Evolutionary conservation across 2,888 invertebrate genomes (phyloP).

Genomic region (Empis livida): DNA sequence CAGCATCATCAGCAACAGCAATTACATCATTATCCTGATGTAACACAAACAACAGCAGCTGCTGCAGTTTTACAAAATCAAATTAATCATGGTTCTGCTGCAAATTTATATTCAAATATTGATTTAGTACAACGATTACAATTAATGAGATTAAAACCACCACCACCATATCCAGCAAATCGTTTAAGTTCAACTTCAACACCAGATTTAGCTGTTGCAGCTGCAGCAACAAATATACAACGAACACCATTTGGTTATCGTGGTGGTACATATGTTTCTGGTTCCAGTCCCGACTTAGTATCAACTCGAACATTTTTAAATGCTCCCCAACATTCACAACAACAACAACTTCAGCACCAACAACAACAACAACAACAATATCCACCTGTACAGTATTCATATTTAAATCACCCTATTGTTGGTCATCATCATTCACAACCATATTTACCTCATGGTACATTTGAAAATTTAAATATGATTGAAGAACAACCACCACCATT

Average conservation of each 20-base stretch:
- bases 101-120: slow-evolving; percentile 21
- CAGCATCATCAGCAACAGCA: slow-evolving; percentile 14
- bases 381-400: slow-evolving; percentile 1
- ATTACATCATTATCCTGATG: slow-evolving; percentile 46
- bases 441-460: slow-evolving; percentile 50
- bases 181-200: slow-evolving; percentile 71
- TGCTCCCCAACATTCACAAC: not conserved
- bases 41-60: slow-evolving; percentile 39
- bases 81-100: slow-evolving; percentile 1
- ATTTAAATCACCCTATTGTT: slow-evolving; percentile 20
- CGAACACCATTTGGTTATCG: slow-evolving; percentile 35
- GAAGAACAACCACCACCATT: slow-evolving; percentile 34
- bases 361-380: not conserved
- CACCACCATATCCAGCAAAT: slow-evolving; percentile 71
- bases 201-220: slow-evolving; percentile 66
- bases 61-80: not conserved
- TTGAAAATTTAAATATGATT: slow-evolving; percentile 54
- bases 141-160: slow-evolving; percentile 49
- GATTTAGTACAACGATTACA: slow-evolving; percentile 32
- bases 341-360: not conserved
- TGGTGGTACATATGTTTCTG: slow-evolving; percentile 46
- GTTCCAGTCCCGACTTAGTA: slow-evolving; percentile 53
- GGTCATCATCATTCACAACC: slow-evolving; percentile 31
- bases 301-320: slow-evolving; percentile 46
- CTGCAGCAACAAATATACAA: slow-evolving; percentile 39